These are phyloP conservation scores for Pipistrellus pygmaeus DNA, from an alignment of 2,797 vertebrate species.

Conservation along the genomic window DNA sequence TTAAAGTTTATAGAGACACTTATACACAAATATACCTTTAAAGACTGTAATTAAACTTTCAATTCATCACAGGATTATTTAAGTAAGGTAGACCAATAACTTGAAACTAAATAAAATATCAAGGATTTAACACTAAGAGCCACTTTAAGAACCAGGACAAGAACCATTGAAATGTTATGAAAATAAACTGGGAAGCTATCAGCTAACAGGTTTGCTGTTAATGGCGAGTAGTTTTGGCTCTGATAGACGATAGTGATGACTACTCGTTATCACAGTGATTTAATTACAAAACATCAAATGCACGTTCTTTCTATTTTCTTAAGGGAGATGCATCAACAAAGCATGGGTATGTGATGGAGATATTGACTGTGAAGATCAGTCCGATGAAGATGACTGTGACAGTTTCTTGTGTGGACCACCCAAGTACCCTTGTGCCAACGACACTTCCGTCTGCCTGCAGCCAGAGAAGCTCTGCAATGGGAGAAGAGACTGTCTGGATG, in stretches of 20 bases:
- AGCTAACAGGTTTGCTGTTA: slow-evolving; percentile 6
- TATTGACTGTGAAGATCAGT: slow-evolving; percentile 98
- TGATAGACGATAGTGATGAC: not conserved
- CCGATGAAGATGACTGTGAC: slow-evolving; percentile 97
- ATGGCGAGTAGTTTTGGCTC: slow-evolving; percentile 41
- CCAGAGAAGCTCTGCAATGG: slow-evolving; percentile 98
- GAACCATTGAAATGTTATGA: not conserved
- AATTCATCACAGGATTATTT: not conserved
- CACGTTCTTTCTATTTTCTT: slow-evolving; percentile 84
- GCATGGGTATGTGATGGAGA: slow-evolving; percentile 99
- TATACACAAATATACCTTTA: not conserved
- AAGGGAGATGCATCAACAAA: slow-evolving; percentile 99
- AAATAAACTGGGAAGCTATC: slow-evolving; percentile 23
- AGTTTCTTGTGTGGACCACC: slow-evolving; percentile 95
- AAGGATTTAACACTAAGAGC: not conserved
- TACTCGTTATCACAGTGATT: not conserved
- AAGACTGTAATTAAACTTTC: not conserved
- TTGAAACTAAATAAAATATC: slow-evolving; percentile 42
- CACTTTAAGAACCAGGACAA: not conserved
- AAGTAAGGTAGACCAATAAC: not conserved
- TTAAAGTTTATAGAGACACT: not conserved
- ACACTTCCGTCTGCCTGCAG: slow-evolving; percentile 95
- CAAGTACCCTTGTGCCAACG: slow-evolving; percentile 97
- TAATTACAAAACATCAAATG: slow-evolving; percentile 49
- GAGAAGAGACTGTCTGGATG: slow-evolving; percentile 95